Evolutionary conservation across 2,888 invertebrate genomes (phyloP).

Genomic region (Kryphioiulus occultus): DNA sequence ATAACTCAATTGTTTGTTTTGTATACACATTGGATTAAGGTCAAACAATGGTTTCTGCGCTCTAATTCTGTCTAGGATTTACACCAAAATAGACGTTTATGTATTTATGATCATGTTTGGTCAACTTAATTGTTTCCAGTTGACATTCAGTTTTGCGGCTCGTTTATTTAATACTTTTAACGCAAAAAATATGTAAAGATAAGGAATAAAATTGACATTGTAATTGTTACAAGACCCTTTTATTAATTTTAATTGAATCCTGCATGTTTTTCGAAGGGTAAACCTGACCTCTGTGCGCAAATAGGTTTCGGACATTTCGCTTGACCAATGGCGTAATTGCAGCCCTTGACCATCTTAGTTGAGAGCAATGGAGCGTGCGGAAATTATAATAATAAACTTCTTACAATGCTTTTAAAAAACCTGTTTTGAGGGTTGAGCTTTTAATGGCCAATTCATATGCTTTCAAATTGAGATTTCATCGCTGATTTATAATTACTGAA

Average conservation of each 20-base stretch:
- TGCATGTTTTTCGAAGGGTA: not conserved
- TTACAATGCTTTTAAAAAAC: not conserved
- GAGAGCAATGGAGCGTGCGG: not conserved
- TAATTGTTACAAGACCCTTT: not conserved
- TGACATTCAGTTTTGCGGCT: not conserved
- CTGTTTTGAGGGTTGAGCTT: not conserved
- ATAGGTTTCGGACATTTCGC: not conserved
- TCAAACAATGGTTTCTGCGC: not conserved
- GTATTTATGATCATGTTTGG: constrained; percentile 9
- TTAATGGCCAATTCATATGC: not conserved
- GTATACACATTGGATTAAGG: not conserved
- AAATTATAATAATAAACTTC: not conserved
- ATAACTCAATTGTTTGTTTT: not conserved
- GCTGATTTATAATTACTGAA: not conserved
- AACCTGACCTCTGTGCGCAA: not conserved
- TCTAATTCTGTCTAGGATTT: constrained; percentile 6
- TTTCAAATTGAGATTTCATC: not conserved
- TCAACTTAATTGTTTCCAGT: not conserved
- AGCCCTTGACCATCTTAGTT: not conserved
- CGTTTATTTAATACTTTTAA: not conserved
- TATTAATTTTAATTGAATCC: not conserved
- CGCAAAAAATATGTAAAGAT: constrained; percentile 2
- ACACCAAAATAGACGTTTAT: not conserved
- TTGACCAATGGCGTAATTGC: not conserved
- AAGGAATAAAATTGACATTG: not conserved